Evolutionary conservation across 2,797 vertebrate species (phyloP).

Genomic region (Eidolon dupreanum): DNA sequence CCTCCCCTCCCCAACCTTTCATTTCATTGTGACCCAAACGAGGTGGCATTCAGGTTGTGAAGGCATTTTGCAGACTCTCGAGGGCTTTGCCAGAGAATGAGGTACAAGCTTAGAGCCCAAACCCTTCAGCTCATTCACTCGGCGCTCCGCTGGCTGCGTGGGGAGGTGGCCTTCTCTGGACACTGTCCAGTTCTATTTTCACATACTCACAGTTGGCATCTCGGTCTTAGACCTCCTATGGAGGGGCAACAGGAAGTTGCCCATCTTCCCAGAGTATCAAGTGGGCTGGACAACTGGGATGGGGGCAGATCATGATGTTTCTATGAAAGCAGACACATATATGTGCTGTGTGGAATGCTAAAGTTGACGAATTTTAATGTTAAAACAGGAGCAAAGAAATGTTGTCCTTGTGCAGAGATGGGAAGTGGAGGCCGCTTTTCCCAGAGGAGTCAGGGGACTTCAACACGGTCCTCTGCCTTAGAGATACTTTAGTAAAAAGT

Average conservation of each 20-base stretch:
- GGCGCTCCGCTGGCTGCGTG: not conserved
- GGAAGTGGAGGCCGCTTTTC: not conserved
- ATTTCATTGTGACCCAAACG: not conserved
- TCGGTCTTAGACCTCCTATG: not conserved
- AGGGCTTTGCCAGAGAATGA: not conserved
- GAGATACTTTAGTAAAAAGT: not conserved
- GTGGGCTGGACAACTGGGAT: not conserved
- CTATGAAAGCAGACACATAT: not conserved
- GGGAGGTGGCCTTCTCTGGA: not conserved
- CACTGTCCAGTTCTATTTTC: not conserved
- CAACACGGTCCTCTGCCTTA: not conserved
- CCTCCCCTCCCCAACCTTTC: not conserved
- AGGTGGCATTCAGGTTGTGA: not conserved
- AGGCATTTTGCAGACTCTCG: not conserved
- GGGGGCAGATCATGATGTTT: not conserved
- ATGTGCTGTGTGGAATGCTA: not conserved
- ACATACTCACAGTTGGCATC: not conserved
- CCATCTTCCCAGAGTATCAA: not conserved
- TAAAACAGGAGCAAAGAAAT: not conserved
- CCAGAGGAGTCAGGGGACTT: not conserved
- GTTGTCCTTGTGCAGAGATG: no score
- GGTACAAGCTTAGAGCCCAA: not conserved
- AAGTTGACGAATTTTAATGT: not conserved
- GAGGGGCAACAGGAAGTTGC: not conserved
- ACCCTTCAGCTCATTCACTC: not conserved